phyloP scores from a whole-genome alignment of 2,797 vertebrate genomes.

The Euthynnus affinis region DNA sequence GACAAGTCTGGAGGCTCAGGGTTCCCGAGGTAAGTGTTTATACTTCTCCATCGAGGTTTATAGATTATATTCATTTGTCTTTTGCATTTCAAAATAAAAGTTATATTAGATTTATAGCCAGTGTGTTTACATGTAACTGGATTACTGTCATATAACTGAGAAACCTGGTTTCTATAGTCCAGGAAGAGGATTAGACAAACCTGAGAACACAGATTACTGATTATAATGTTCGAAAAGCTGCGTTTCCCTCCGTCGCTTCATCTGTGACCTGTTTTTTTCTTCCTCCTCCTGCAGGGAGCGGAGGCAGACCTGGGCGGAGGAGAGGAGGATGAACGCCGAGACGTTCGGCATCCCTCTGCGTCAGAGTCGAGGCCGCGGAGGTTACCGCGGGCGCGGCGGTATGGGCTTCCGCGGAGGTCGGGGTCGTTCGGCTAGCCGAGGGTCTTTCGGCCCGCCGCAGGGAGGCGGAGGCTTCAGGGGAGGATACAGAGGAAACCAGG shows the following conservation, averaged over 20 bases:
- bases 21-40: conserved; percentile 73
- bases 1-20: conserved; percentile 78
- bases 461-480: conserved; percentile 88
- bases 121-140: too few species aligned
- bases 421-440: conserved; percentile 87
- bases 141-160: too few species aligned
- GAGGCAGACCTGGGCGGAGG: conserved; percentile 97
- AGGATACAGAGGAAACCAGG: conserved; percentile 91
- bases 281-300: conserved; percentile 86
- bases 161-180: too few species aligned
- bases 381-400: conserved; percentile 89
- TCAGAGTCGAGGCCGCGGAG: conserved; percentile 90
- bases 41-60: too few species aligned
- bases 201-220: too few species aligned
- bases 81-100: too few species aligned
- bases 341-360: conserved; percentile 96
- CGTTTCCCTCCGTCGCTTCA: too few species aligned
- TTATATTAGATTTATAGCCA: too few species aligned
- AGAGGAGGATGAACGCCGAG: conserved; percentile 95
- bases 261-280: background rate
- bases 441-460: conserved; percentile 81
- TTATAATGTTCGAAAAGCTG: too few species aligned
- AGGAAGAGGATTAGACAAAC: too few species aligned
- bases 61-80: too few species aligned
- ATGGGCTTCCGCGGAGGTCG: conserved; percentile 92